phyloP scores from a whole-genome alignment of 2,113 vertebrate species.

The Probosciger aterrimus region DNA sequence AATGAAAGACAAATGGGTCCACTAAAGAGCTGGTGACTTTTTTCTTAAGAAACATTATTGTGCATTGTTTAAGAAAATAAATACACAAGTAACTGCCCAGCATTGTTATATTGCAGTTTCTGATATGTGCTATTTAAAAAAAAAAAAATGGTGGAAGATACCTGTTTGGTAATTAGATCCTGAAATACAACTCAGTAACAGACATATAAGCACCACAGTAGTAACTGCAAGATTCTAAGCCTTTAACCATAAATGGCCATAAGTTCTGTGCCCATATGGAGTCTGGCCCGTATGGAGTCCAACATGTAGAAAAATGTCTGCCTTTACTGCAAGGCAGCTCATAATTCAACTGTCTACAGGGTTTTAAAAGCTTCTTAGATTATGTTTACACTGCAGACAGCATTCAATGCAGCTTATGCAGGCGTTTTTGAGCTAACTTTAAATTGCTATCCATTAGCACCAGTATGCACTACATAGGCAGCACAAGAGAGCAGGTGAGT shows the following conservation, averaged over 20 bases:
- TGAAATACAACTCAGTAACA: not conserved
- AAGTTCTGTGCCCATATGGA: not conserved
- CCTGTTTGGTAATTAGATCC: accelerated
- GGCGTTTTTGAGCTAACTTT: not conserved
- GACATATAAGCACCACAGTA: not conserved
- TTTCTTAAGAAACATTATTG: not conserved
- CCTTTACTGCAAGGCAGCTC: not conserved
- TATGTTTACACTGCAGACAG: not conserved
- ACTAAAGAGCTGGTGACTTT: not conserved
- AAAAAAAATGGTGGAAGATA: not conserved
- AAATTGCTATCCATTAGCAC: not conserved
- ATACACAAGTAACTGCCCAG: not conserved
- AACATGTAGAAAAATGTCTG: not conserved
- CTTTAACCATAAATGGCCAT: not conserved
- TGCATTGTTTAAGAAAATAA: not conserved
- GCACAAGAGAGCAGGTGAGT: not conserved
- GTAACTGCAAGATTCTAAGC: not conserved
- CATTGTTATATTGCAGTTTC: not conserved
- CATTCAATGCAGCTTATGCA: not conserved
- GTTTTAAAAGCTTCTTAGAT: not conserved
- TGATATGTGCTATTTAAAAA: not conserved
- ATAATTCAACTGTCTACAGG: not conserved
- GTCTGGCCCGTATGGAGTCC: not conserved
- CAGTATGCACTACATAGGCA: not conserved
- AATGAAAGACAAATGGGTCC: not conserved